These are phyloP conservation scores for Thamnaconus septentrionalis DNA, from an alignment of 2,113 vertebrate species.

Conservation along the genomic window DNA sequence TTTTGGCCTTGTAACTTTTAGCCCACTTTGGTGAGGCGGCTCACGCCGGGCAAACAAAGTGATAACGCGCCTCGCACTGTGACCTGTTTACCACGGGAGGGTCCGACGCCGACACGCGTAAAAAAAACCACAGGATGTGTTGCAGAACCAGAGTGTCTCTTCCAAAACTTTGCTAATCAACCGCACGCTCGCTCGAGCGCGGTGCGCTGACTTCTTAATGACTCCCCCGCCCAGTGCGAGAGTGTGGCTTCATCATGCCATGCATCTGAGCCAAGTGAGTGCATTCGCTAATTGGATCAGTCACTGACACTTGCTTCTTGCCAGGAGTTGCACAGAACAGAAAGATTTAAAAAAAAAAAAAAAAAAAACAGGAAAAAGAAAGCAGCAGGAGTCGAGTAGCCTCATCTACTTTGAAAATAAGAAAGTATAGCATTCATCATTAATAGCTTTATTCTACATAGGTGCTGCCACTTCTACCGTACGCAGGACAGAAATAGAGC, in stretches of 20 bases:
- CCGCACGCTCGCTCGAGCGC: no score
- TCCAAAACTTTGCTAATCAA: no score
- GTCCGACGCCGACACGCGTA: no score
- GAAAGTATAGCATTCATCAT: no score
- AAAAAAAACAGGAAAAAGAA: not conserved
- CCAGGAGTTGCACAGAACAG: slow-evolving; percentile 15
- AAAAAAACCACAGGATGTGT: no score
- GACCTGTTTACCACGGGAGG: not conserved
- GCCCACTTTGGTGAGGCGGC: not conserved
- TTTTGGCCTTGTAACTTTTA: not conserved
- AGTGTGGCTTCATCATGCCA: slow-evolving; percentile 8
- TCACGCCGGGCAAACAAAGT: slow-evolving; percentile 4
- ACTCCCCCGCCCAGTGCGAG: not conserved
- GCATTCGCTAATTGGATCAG: slow-evolving; percentile 48
- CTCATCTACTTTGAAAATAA: no score
- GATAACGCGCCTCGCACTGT: slow-evolving; percentile 2
- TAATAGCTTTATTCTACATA: no score
- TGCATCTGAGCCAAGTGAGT: slow-evolving; percentile 33
- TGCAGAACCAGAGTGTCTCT: no score
- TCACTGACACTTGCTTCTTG: slow-evolving; percentile 39
- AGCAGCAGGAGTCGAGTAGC: no score
- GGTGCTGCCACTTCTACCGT: no score
- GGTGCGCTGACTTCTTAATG: not conserved
- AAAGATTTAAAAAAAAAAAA: slow-evolving; percentile 4
- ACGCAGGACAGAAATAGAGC: no score